Evolutionary conservation across 2,888 invertebrate species (phyloP).

Genomic region (Fragum whitleyi): DNA sequence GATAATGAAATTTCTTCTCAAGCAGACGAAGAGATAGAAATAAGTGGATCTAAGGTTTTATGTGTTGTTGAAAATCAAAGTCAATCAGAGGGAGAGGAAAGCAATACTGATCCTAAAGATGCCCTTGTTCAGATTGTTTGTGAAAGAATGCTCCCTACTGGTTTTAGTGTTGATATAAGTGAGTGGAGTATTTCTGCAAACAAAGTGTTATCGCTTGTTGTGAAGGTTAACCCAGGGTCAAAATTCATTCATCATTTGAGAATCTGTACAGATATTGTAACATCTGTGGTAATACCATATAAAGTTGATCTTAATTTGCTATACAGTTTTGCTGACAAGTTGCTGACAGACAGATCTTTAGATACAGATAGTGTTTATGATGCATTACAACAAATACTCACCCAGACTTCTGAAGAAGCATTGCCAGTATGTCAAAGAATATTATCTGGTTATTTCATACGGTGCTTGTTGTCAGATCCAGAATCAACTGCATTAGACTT

Average conservation of each 20-base stretch:
- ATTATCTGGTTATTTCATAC: constrained; percentile 36
- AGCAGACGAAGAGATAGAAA: no score
- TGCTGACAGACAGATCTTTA: not conserved
- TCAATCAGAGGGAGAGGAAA: no score
- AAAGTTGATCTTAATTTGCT: not conserved
- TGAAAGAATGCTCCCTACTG: constrained; percentile 39
- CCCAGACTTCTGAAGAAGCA: not conserved
- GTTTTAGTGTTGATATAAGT: not conserved
- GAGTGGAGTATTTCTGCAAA: constrained; percentile 27
- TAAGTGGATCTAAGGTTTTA: no score
- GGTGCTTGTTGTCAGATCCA: constrained; percentile 40
- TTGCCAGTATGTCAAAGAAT: constrained; percentile 19
- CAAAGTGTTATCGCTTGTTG: constrained; percentile 17
- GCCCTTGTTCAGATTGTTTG: constrained; percentile 29
- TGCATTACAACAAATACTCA: not conserved
- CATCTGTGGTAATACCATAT: constrained; percentile 13
- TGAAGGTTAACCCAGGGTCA: constrained; percentile 15
- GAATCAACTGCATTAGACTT: constrained; percentile 24
- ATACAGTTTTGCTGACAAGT: not conserved
- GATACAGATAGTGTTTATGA: constrained; percentile 18
- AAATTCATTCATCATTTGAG: constrained; percentile 21
- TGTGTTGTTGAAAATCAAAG: no score
- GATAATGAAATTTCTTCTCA: no score
- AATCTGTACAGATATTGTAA: constrained; percentile 32
- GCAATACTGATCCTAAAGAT: not conserved